phyloP scores from a whole-genome alignment of 1,140 invertebrate genomes.

The Frieseomelitta varia region DNA sequence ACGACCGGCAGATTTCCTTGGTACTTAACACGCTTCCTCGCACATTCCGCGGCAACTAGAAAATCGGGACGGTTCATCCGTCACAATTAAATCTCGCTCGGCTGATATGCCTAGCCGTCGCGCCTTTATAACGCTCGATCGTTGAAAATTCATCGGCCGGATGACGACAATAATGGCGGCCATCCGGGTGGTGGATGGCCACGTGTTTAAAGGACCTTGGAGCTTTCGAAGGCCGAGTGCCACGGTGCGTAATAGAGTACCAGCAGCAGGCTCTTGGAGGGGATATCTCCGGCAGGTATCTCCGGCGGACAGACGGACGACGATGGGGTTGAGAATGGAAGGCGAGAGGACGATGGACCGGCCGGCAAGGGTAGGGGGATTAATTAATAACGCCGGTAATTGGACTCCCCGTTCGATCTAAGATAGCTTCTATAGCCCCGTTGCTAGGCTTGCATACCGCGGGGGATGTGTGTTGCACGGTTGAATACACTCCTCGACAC shows the following conservation, averaged over 20 bases:
- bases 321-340: conserved; percentile 72
- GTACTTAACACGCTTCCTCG: neutral
- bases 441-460: conserved; percentile 58
- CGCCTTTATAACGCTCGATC: conserved; percentile 18
- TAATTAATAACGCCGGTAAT: conserved; percentile 79
- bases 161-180: conserved; percentile 2
- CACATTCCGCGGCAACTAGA: neutral
- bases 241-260: conserved; percentile 57
- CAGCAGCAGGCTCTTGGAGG: conserved; percentile 32
- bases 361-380: conserved; percentile 62
- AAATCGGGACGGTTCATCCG: neutral
- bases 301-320: conserved; percentile 72
- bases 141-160: conserved; percentile 38
- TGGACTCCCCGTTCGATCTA: conserved; percentile 75
- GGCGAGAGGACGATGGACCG: conserved; percentile 65
- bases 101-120: neutral
- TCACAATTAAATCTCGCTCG: neutral
- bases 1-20: neutral
- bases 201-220: conserved; percentile 53
- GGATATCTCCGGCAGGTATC: conserved; percentile 69
- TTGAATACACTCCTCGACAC: conserved; percentile 57
- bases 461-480: conserved; percentile 60
- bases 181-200: neutral
- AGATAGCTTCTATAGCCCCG: conserved; percentile 71
- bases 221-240: conserved; percentile 59